phyloP scores from a whole-genome alignment of 2,113 vertebrate genomes.

The Ptilonorhynchus violaceus region DNA sequence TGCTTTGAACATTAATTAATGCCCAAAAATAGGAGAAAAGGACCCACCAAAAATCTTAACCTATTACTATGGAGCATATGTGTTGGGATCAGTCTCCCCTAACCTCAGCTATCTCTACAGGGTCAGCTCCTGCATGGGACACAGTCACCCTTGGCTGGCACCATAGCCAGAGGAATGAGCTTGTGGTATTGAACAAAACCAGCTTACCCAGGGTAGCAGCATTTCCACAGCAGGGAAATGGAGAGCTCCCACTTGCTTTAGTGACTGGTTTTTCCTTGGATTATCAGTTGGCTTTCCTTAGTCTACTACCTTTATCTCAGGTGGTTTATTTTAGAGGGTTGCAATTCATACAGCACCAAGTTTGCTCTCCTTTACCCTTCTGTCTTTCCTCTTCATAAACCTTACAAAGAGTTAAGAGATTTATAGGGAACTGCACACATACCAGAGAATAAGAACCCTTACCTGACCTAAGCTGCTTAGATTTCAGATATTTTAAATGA shows the following conservation, averaged over 20 bases:
- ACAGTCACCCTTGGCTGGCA: background rate
- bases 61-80: background rate
- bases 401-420: background rate
- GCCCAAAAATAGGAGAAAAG: background rate
- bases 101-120: background rate
- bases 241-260: background rate
- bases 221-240: background rate
- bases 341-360: background rate
- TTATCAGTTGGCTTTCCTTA: background rate
- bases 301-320: background rate
- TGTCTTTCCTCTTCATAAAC: background rate
- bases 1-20: background rate
- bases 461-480: background rate
- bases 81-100: background rate
- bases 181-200: background rate
- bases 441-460: background rate
- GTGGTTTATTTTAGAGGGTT: background rate
- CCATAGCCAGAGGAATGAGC: accelerated
- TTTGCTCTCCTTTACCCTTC: background rate
- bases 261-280: background rate
- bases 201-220: background rate
- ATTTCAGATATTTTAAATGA: background rate
- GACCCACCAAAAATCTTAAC: background rate
- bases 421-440: background rate
- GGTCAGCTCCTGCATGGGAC: background rate